Evolutionary conservation across 1,140 invertebrate species (phyloP), one percentile per base, ranked within the genome.

Genomic region (Brachystomella parvula): DNA sequence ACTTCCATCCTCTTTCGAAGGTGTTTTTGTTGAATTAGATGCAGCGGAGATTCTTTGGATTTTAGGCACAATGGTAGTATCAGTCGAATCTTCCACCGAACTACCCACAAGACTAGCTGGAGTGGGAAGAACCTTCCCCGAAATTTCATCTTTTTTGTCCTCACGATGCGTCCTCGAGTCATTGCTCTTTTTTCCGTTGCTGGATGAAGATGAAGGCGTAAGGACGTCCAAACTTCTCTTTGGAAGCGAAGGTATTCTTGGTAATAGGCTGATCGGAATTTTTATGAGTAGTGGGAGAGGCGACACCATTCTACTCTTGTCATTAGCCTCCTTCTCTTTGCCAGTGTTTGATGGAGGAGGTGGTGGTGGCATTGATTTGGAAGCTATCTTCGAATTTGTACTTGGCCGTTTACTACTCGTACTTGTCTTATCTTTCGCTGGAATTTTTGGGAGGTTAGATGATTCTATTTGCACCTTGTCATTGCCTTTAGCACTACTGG

Each of bases 21-120:
- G 35, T 19, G 6, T 19, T 2, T 33, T 49, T 15, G 39, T 39
- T 39, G 6, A 19, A 19, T 39, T 19, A 39, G 35, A 19, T 9
- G 6, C 35, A 39, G 6, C 35, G 35, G 35, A 39, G 6, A 19
- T 19, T 39, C 35, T 6, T 39, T n/a, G n/a, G n/a, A n/a, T n/a
- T n/a, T 39, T 39, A 39, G 35, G 35, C 35, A 39, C 35, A 39
- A 9, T 39, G 35, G 6, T 6, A 39, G 19, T 19, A 39, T 53
- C 49, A 26, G 49, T 53, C 49, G 24, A 12, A 24, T 53, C 49
- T 24, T 53, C 49, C 49, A 53, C 49, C 24, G 49, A 53, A 53
- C 49, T 53, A 24, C 49, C 49, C 9, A 59, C 57, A 59, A 59
- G 57, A 59, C 30, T 59, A 29, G 57, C 24, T 6, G 21, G 24